Conservation (phyloP, 2,888 invertebrate genomes). For the Omphaloscelis lunosa region DNA sequence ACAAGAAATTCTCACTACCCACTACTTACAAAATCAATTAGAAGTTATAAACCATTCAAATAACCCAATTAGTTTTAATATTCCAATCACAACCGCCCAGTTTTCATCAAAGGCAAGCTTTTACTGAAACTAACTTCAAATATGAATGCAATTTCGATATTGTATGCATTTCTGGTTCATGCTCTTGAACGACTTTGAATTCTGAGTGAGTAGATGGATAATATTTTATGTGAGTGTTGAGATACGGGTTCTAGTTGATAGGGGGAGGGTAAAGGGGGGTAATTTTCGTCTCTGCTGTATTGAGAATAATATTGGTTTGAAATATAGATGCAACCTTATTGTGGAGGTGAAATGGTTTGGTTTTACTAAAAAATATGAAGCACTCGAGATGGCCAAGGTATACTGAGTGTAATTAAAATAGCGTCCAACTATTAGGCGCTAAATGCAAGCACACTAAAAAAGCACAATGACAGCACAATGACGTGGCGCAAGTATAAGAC, state of each 20-base stretch:
- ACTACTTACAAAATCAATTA: background rate
- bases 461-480: no score
- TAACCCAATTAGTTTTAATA: constrained; percentile 11
- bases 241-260: no score
- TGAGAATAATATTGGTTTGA: background rate
- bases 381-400: no score
- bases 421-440: no score
- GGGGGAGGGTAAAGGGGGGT: no score
- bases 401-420: no score
- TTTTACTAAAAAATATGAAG: no score
- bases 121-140: background rate
- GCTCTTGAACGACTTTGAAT: constrained; percentile 7
- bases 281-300: background rate
- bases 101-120: background rate
- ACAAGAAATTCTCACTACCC: background rate
- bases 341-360: background rate
- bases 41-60: background rate
- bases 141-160: constrained; percentile 17
- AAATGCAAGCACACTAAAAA: no score
- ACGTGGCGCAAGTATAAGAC: no score
- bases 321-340: background rate
- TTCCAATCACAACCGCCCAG: background rate
- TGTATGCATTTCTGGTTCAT: constrained; percentile 23
- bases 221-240: background rate
- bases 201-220: background rate